phyloP scores from a whole-genome alignment of 2,888 invertebrate genomes.

The Sinopyrophorus schimmeli region DNA sequence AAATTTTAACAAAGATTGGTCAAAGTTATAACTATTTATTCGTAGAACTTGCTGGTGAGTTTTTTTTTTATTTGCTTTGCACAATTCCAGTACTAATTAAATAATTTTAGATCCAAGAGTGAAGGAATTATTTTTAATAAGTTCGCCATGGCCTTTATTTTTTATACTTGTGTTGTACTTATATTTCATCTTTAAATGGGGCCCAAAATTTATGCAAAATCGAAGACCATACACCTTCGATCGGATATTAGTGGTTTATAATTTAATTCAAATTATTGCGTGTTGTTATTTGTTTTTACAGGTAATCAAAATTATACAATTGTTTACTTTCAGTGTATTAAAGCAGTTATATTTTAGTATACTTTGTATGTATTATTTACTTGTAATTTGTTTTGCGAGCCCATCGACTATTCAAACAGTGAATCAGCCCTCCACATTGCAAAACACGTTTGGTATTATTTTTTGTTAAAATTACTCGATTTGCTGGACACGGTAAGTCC shows the following conservation, averaged over 20 bases:
- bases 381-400: conserved; percentile 63
- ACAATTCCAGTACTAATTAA: conserved; percentile 5
- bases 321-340: neutral
- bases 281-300: conserved; percentile 42
- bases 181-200: conserved; percentile 61
- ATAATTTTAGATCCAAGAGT: conserved; percentile 63
- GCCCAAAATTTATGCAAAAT: conserved; percentile 68
- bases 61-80: neutral
- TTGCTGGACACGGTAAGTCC: conserved; percentile 70
- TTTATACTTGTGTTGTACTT: conserved; percentile 59
- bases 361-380: conserved; percentile 23
- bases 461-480: conserved; percentile 71
- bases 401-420: conserved; percentile 66
- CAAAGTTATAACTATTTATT: conserved; percentile 41
- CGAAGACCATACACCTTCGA: conserved; percentile 65
- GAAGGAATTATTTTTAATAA: conserved; percentile 59
- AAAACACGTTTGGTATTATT: conserved; percentile 67
- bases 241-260: conserved; percentile 64
- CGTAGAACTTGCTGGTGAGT: conserved; percentile 15
- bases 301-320: conserved; percentile 32
- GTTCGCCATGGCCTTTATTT: conserved; percentile 55
- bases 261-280: conserved; percentile 63
- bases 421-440: conserved; percentile 64
- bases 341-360: neutral
- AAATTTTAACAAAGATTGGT: no score